phyloP scores from a whole-genome alignment of 2,797 vertebrate species.

The Macrochelys suwanniensis region DNA sequence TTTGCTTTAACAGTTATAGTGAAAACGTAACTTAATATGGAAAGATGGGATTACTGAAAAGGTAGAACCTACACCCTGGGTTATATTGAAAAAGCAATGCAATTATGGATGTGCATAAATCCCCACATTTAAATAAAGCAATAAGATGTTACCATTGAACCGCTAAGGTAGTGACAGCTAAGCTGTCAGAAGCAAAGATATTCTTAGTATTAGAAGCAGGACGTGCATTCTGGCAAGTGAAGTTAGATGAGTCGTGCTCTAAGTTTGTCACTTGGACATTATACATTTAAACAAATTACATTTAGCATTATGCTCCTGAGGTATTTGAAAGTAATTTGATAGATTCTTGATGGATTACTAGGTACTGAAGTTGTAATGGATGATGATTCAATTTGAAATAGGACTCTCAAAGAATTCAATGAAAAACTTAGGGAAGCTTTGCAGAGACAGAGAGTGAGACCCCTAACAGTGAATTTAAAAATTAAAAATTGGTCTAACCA shows the following conservation, averaged over 20 bases:
- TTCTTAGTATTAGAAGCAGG: conserved; percentile 40
- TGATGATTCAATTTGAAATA: neutral
- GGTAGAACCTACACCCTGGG: neutral
- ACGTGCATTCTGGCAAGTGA: conserved; percentile 13
- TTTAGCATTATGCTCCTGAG: conserved; percentile 31
- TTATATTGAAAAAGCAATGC: neutral
- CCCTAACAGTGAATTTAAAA: neutral
- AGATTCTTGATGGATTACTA: conserved; percentile 50
- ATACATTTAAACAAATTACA: conserved; percentile 59
- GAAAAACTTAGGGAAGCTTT: neutral
- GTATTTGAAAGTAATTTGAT: conserved; percentile 19
- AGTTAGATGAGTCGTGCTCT: conserved; percentile 18
- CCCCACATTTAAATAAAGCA: conserved; percentile 13
- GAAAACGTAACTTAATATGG: neutral
- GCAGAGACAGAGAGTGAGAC: neutral
- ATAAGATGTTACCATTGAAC: conserved; percentile 30
- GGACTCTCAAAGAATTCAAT: neutral
- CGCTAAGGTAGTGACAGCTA: conserved; percentile 24
- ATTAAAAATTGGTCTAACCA: neutral
- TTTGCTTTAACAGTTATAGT: neutral
- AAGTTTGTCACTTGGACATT: conserved; percentile 23
- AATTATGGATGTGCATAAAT: neutral
- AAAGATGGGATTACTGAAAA: neutral
- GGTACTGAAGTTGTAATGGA: conserved; percentile 16
- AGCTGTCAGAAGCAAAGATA: conserved; percentile 25